Base-by-base conservation (phyloP, 1,140 invertebrate genomes). In the Tetramorium simillimum region DNA sequence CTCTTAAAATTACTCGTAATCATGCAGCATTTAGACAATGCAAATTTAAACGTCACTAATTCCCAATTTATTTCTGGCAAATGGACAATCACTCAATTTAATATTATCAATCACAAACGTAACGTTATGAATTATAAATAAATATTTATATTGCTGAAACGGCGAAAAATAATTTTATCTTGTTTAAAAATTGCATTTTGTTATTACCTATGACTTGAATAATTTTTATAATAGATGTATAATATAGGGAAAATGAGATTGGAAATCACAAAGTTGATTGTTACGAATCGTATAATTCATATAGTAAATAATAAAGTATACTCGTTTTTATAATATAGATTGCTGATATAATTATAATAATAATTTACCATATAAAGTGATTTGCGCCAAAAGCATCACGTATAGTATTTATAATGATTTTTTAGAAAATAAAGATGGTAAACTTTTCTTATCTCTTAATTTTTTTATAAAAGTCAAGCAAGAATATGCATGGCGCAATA, bases 1-100 rank as follows among this genome's bases (percentile, higher is more conserved):
- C 37, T 10, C 12, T 73, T 84, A 84, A 33, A 73, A n/a, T 24
- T 28, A 18, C 18, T 82, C 69, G 18, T 60, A 73, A 75, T 60
- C 12, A 3, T 60, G 14, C 10, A 58, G 43, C 12, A 46, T 82
- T 72, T 60, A 58, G 9, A 60, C 14, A 82, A 60, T 6, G 40
- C 46, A 37, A 75, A 75, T 46, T 84, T 75, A 62, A 75, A 46
- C 40, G 67, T 14, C 14, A 16, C 28, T 75, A 73, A 73, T 75
- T 60, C 14, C 9, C 12, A 28, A 46, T 24, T 49, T n/a, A 43
- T 56, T 40, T 43, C 14, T 73, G 12, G 5, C 21, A 58, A 82
- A 82, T 82, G 18, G 14, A 53, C 14, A 4, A 37, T 33, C 6
- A 49, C 12, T 33, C 10, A 65, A 28, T 80, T 53, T 67, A 53